Evolutionary conservation across 2,797 vertebrate species (phyloP), one percentile per base, ranked within the genome.

Genomic region (Melanotaenia boesemani): DNA sequence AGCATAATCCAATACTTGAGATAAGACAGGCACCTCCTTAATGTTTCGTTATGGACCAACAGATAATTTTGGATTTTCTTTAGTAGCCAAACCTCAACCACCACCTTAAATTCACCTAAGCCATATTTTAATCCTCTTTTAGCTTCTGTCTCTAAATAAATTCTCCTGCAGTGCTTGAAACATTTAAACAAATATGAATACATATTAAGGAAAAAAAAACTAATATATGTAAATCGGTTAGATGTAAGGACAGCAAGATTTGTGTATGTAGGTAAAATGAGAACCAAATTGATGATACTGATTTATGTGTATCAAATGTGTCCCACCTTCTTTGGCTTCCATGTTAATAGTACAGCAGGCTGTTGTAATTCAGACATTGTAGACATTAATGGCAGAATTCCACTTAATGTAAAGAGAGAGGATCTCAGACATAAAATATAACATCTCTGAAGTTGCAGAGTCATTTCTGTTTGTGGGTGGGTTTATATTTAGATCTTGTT

Each of bases 301-400:
- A 44, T 44, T 44, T 16, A 44, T 44, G 16, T 44, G 41, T 44
- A 16, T 44, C 15, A 39, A 76, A 65, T 77, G 58, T 16, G 0
- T 67, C 66, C 62, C 74, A 87, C 72, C 80, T 82, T 76, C 55
- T n/a, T 54, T 56, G 22, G 61, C 54, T 76, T 76, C 39, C 62
- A 52, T 68, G 54, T 63, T 69, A 68, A 55, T 56, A 50, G 12
- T 37, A 67, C 4, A 62, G 61, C 20, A 67, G 48, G 26, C 15
- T 12, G 15, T 18, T 37, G 63, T 34, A 44, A 62, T 11, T 20
- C 41, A 67, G 48, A 56, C 70, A 22, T 20, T 59, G 13, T 13
- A 65, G 63, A 67, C 30, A 28, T 61, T 37, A 61, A 22, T 63
- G 30, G 57, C 44, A 2, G 9, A 57, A 36, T 41, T 60, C 18